Base-by-base conservation (phyloP, 1,140 invertebrate genomes). In the Drosophila sturtevanti region DNA sequence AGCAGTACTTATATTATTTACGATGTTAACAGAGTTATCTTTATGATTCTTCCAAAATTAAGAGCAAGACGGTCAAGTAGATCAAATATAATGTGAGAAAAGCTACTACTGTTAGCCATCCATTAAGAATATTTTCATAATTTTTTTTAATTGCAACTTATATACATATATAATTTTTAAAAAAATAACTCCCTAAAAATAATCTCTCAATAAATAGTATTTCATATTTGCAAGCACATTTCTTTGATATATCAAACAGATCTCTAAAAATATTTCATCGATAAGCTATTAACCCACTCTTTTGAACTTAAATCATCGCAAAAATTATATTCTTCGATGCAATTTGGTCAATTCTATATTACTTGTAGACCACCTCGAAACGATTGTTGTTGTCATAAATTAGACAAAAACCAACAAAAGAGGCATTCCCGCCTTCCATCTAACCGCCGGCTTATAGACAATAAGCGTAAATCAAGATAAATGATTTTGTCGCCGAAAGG, bases 391-490 rank as follows among this genome's bases (percentile, higher is more conserved):
- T 48, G 41, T 48, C 41, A 48, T 48, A 48, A 48, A 48, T 2
- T 48, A 27, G 27, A 4, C 10, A 4, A 34, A 34, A 27, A 56
- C 52, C 22, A 7, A 56, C 54, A 56, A 56, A 56, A 34, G 31
- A 18, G 16, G 14, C 52, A 24, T 54, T 24, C 51, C 24, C 12
- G 6, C 3, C 27, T 31, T 31, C 27, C 22, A 56, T 34, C 7
- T 4, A 56, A n/a, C 54, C n/a, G 16, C 27, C 2, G 48, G 64
- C 69, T 70, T 67, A 63, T 70, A 78, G 68, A 79, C 81, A 81
- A 74, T 68, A 79, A 79, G 82, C 84, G 76, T 86, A 86, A 87
- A 86, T 86, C 82, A 82, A 70, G 82, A 79, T 89, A 89, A 89
- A 79, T 79, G 84, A 89, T 89, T 48, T 89, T 89, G 84, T 89